A percentile compares a stretch with the other conserved stretches of the same genome.
phyloP scores from a whole-genome alignment of 2,888 invertebrate species.

The Sphaerophoria rueppellii region DNA sequence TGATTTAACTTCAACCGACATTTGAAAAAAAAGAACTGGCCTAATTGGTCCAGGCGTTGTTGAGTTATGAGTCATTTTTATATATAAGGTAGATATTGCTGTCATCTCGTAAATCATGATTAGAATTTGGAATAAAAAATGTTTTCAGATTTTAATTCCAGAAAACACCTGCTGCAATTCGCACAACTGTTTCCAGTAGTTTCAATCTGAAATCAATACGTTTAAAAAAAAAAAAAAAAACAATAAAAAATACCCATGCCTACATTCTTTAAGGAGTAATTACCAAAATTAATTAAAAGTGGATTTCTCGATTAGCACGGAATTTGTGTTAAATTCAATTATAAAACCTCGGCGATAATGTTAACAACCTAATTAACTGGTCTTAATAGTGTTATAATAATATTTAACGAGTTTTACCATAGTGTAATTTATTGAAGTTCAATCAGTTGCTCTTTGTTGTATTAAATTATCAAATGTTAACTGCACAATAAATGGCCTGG shows the following conservation, averaged over 20 bases:
- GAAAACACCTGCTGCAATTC: too few relatives aligned
- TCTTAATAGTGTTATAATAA: slow-evolving; percentile 3
- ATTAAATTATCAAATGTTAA: background rate
- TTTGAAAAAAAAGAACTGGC: too few relatives aligned
- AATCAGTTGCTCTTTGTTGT: background rate
- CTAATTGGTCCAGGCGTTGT: too few relatives aligned
- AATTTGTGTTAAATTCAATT: slow-evolving; percentile 23
- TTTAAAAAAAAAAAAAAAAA: background rate
- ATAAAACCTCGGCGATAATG: slow-evolving; percentile 17
- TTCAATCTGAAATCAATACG: too few relatives aligned
- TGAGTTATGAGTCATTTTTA: too few relatives aligned
- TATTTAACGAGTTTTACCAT: background rate
- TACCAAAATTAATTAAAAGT: slow-evolving; percentile 38
- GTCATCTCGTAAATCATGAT: too few relatives aligned
- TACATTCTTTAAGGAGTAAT: background rate
- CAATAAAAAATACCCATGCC: background rate
- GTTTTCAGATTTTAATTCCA: too few relatives aligned
- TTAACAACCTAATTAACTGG: slow-evolving; percentile 19
- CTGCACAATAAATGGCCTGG: too few relatives aligned
- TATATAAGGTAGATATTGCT: too few relatives aligned
- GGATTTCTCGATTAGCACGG: slow-evolving; percentile 29
- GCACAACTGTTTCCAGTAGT: too few relatives aligned
- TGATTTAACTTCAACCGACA: too few relatives aligned
- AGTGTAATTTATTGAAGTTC: background rate
- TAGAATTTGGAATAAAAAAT: too few relatives aligned